Evolutionary conservation across 1,140 invertebrate species (phyloP), one percentile per base, ranked within the genome.

Genomic region (Drosophila persimilis): DNA sequence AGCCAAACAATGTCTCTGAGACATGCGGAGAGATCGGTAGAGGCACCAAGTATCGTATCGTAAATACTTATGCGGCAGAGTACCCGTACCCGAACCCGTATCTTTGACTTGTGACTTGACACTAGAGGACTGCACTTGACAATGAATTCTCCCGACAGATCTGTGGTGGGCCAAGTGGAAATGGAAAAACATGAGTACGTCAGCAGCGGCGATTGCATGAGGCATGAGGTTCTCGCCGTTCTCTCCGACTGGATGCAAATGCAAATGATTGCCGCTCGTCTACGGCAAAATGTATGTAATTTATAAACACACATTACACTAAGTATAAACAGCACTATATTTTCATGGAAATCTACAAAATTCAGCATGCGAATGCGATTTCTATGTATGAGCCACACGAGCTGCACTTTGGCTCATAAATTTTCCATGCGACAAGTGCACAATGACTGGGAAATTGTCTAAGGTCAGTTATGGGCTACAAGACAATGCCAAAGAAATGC

Each of bases 391-490:
- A 17, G 35, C 8, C 17, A 31, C 15, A 52, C 52, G 39, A 31
- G 35, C 45, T 75, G 41, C 31, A 3, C 8, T 43, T 53, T 61
- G 29, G 59, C 43, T 59, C 45, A 59, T 70, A 74, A 52, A 63
- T 60, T 56, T 62, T 53, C 17, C 35, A 15, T n/a, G 45, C 41
- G 31, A 15, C 26, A 24, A 39, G 22, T 66, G 57, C 71, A 22
- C 72, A 79, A 73, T 76, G 61, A 45, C 64, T 48, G 71, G 41
- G 44, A 53, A 84, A 73, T 84, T 84, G 80, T 43, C 72, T 73
- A 50, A 69, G 80, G 76, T 84, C 76, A 85, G 80, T 84, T 78
- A 59, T 53, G 20, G 22, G 31, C 53, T 47, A 11, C 31, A 48
- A 62, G 59, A 61, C 62, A 55, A 54, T 47, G 29, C 22, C 39